Evolutionary conservation across 2,113 vertebrate species (phyloP), one percentile per base, ranked within the genome.

Genomic region (Melozone crissalis): DNA sequence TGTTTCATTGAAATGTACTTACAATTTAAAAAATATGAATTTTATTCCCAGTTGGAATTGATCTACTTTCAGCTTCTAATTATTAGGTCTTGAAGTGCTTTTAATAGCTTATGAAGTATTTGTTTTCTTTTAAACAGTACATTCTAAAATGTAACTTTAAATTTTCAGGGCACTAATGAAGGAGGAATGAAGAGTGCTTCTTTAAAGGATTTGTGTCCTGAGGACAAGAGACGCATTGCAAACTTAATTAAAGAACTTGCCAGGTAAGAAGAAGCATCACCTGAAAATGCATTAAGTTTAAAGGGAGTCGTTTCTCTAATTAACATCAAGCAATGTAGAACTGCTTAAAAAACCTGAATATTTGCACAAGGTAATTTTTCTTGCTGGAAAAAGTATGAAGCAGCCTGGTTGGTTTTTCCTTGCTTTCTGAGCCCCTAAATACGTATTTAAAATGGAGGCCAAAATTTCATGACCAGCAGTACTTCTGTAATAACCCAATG

Each of bases 161-260:
- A 95, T 89, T 97, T 97, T 90, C 97, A 99, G 99, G 93, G 95
- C 52, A 72, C 97, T 82, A 97, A 92, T 90, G 97, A 97, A 51
- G 92, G 66, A 91, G 97, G 95, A 91, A 90, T 90, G 72, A 98
- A 97, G 88, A 98, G 98, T 92, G 98, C 98, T 86, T 98, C 98
- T 90, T 94, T 99, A 92, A 99, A 99, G 93, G 99, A 99, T 97
- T 99, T 99, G 95, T 99, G 99, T 97, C 98, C 98, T 58, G 99
- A 99, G 97, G 99, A 99, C 97, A 99, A 99, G 96, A 98, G 98
- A 69, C 98, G 99, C 87, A 99, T 99, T 96, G 99, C 99, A 63
- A 99, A 98, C 95, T 98, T 99, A 96, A 98, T 99, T 94, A 98
- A 99, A 97, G 99, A 99, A 97, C 98, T 99, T 94, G 99, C 99